Percentiles rank a stretch among this genome's conserved stretches.
Conservation (phyloP, 2,888 invertebrate genomes). For the Sinopyrophorus schimmeli region DNA sequence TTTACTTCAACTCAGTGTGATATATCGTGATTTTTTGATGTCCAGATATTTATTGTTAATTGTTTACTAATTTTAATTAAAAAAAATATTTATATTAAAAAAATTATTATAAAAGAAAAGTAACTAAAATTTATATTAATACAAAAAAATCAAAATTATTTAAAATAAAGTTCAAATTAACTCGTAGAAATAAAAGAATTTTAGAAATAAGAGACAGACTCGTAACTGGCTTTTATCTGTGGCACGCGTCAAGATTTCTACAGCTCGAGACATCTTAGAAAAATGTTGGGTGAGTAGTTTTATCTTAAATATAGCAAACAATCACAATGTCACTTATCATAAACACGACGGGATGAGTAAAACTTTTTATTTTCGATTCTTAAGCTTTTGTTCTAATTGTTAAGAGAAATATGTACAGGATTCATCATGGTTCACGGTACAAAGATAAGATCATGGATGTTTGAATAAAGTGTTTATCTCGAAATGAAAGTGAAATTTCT, state of each 20-base stretch:
- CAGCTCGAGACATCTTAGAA: constrained; percentile 33
- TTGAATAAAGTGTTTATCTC: too few species aligned
- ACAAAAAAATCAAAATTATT: not conserved
- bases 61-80: too few species aligned
- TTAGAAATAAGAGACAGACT: not conserved
- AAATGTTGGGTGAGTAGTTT: constrained; percentile 37
- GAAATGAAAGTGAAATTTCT: too few species aligned
- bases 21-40: not conserved
- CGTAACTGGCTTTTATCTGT: constrained; percentile 13
- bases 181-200: not conserved
- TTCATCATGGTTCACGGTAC: too few species aligned
- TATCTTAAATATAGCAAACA: constrained; percentile 23
- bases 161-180: constrained; percentile 2
- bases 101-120: not conserved
- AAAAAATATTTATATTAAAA: not conserved
- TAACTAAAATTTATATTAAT: not conserved
- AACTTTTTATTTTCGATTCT: too few species aligned
- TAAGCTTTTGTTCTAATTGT: too few species aligned
- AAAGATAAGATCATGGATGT: too few species aligned
- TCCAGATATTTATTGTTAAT: too few species aligned
- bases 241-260: constrained; percentile 31
- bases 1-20: not conserved
- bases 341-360: too few species aligned
- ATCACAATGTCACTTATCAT: constrained; percentile 3
- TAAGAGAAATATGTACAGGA: too few species aligned